Base-by-base conservation (phyloP, 2,113 vertebrate species). In the Microcebus griseorufus region DNA sequence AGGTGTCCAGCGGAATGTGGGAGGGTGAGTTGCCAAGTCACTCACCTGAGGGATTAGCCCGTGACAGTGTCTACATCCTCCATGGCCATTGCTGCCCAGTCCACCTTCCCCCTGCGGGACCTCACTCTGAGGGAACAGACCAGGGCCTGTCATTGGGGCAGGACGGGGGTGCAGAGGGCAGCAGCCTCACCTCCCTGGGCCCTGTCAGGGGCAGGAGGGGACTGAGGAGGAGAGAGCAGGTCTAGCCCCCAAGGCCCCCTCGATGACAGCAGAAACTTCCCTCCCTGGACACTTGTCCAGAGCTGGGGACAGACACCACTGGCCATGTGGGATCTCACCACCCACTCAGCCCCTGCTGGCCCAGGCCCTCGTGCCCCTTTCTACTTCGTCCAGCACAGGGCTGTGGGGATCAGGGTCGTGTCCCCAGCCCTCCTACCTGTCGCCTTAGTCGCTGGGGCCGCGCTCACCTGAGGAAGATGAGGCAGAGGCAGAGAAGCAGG, bases 1-100 rank as follows among this genome's bases (percentile, higher is more conserved):
- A 51, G 78, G 27, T 70, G 70, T 27, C 37, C 32, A 13, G 7
- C 10, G 45, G 67, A 17, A 55, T 11, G 1, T 20, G 58, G 70
- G 58, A 32, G 6, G 29, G 72, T 48, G 18, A 42, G 60, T 72
- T 0, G 9, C 32, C 9, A 9, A 1, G 3, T 23, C 73, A 25
- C 93, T 93, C 81, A 90, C 93, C 75, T 65, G 80, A 80, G 45
- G 7, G 23, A 17, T 53, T 39, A 90, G 23, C 2, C 13, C 0
- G 22, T 45, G 51, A 5, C 32, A 14, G 6, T 0, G 20, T 12
- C 5, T 64, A 3, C 9, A 9, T 37, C 2, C 4, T 67, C 6
- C 12, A 0, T 1, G 4, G 17, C 18, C 5, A 3, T 5, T 17
- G 55, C 6, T 0, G 9, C 18, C 39, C 5, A 22, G 0, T 5